These are phyloP conservation scores for Zenarchopterus dispar DNA, from an alignment of 2,797 vertebrate species.

Conservation along the genomic window DNA sequence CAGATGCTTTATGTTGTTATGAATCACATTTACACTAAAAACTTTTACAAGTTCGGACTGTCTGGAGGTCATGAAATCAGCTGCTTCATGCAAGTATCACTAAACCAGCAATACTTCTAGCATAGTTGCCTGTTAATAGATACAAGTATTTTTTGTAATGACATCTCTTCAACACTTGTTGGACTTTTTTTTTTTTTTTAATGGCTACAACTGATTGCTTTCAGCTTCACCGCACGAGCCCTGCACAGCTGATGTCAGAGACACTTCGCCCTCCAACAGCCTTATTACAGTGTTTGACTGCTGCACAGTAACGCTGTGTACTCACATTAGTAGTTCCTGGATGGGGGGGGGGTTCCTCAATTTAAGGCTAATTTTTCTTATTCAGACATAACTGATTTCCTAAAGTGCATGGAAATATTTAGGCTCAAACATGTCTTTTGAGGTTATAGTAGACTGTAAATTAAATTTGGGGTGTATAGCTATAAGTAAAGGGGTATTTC, in stretches of 20 bases:
- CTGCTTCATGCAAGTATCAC: constrained; percentile 33
- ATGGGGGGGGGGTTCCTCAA: too few species aligned
- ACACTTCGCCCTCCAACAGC: constrained; percentile 29
- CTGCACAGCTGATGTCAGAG: constrained; percentile 12
- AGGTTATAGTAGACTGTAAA: too few species aligned
- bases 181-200: not conserved
- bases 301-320: constrained; percentile 12
- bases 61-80: constrained; percentile 27
- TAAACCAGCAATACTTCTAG: constrained; percentile 46
- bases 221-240: constrained; percentile 6
- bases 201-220: constrained; percentile 15
- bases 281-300: constrained; percentile 43
- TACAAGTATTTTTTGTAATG: constrained; percentile 18
- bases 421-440: too few species aligned
- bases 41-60: constrained; percentile 7
- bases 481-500: too few species aligned
- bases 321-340: too few species aligned
- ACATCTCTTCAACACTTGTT: constrained; percentile 3
- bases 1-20: not conserved
- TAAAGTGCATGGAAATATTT: too few species aligned
- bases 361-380: too few species aligned
- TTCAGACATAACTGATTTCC: too few species aligned
- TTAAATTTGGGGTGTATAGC: too few species aligned
- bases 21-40: constrained; percentile 8
- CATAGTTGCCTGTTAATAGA: constrained; percentile 38